Evolutionary conservation across 1,140 invertebrate genomes (phyloP).

Genomic region (Drosophila eugracilis): DNA sequence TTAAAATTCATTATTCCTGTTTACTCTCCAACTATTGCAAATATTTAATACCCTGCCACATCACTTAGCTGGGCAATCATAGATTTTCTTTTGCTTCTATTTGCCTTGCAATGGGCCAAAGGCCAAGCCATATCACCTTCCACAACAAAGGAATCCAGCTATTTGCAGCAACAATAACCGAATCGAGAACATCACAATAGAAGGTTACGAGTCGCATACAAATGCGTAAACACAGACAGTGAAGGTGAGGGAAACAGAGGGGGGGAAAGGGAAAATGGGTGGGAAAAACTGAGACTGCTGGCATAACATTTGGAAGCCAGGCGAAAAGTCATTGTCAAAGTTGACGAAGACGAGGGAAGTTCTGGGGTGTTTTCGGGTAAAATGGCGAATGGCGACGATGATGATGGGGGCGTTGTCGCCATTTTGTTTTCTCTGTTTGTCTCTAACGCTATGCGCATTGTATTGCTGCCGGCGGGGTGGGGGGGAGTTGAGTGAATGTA

Average conservation of each 20-base stretch:
- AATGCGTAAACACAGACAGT: conserved; percentile 58
- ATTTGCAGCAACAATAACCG: conserved; percentile 21
- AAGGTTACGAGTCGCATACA: conserved; percentile 33
- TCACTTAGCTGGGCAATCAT: conserved; percentile 29
- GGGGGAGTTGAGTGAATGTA: background rate
- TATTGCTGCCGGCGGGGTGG: conserved; percentile 29
- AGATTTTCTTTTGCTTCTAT: conserved; percentile 27
- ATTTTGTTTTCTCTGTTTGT: conserved; percentile 69
- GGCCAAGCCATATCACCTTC: conserved; percentile 20
- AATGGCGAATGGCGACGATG: conserved; percentile 43
- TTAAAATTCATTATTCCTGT: conserved; percentile 13
- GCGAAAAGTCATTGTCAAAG: conserved; percentile 80
- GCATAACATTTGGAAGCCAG: conserved; percentile 69
- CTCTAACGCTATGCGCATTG: conserved; percentile 68
- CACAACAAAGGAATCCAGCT: conserved; percentile 21
- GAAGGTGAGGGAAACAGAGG: no score
- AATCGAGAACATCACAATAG: conserved; percentile 19
- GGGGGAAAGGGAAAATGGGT: conserved; percentile 3
- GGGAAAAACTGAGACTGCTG: conserved; percentile 24
- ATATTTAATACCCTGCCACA: conserved; percentile 6
- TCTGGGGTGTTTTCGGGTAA: background rate
- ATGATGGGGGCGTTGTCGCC: conserved; percentile 60
- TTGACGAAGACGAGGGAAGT: conserved; percentile 35
- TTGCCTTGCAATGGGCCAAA: conserved; percentile 32
- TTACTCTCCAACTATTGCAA: background rate